Base-by-base conservation (phyloP, 2,797 vertebrate genomes). In the Eulemur coronatus region DNA sequence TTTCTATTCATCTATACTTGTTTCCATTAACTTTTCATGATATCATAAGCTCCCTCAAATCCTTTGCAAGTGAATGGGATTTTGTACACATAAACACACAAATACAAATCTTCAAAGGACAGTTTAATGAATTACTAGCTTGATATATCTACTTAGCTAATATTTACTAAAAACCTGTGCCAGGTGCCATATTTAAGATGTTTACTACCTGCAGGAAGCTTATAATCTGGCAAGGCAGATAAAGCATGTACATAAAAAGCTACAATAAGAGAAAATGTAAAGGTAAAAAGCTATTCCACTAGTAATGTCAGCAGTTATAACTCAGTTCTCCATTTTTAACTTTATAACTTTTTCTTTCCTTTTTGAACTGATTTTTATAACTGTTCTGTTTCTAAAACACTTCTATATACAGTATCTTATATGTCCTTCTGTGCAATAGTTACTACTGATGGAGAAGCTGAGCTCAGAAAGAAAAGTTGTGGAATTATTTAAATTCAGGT, bases 381-480 rank as follows among this genome's bases (percentile, higher is more conserved):
- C 67, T 69, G n/a, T 92, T 85, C 28, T 93, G 28, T 93, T 94
- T 81, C 38, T 38, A 85, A 93, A 88, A 57, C 67, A 59, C 26
- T 50, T 69, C 7, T 35, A 17, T 52, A 28, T 79, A 38, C 5
- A 38, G 84, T 70, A 52, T 63, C 28, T 73, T 28, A 3, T 20
- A 38, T 43, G 20, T 80, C 89, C 43, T 65, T 75, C 26, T 73
- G 12, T 88, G 33, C 52, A 63, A 26, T 73, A 79, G 28, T 73
- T 73, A 46, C 57, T 79, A 46, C 28, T 41, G 12, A 69, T 70
- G n/a, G 20, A 84, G 52, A 95, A 88, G n/a, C 43, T 69, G 72
- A 73, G 30, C 69, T 91, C 22, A 94, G 79, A 94, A 94, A 73
- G 80, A 28, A 38, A 38, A 94, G 65, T 76, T 86, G 26, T 91